These are phyloP conservation scores for Phyllostomus hastatus DNA, from an alignment of 2,113 vertebrate genomes.

Conservation along the genomic window DNA sequence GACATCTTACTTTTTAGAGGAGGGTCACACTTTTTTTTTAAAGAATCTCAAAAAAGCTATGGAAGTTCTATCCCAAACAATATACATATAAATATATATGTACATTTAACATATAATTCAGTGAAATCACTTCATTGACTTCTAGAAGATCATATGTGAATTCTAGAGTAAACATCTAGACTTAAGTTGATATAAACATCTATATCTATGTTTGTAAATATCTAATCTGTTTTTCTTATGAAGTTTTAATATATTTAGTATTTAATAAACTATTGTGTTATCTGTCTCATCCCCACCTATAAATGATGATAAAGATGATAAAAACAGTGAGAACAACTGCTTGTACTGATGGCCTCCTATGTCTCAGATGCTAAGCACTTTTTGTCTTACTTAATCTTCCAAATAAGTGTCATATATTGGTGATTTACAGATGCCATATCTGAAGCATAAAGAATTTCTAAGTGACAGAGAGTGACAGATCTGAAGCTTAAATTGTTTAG, in stretches of 20 bases:
- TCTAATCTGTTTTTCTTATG: background rate
- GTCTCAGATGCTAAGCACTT: background rate
- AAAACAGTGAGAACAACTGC: background rate
- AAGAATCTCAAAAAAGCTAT: background rate
- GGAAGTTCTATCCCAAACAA: background rate
- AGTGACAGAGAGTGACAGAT: background rate
- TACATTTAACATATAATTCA: background rate
- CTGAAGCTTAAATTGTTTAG: background rate
- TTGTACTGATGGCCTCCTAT: background rate
- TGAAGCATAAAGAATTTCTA: background rate
- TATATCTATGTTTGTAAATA: background rate
- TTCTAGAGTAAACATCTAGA: background rate
- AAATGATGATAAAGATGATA: background rate
- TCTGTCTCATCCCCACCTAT: background rate
- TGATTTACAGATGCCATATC: background rate
- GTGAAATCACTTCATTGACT: background rate
- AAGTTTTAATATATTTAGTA: background rate
- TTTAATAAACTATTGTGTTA: background rate
- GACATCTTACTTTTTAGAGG: background rate
- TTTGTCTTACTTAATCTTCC: background rate
- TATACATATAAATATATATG: rapidly evolving
- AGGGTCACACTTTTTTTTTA: background rate
- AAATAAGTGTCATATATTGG: background rate
- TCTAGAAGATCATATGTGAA: background rate
- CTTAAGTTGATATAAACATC: background rate